A percentile compares a stretch with the other conserved stretches of the same genome.
Evolutionary conservation across 2,797 vertebrate species (phyloP).

Genomic region (Euphonia xanthogaster): DNA sequence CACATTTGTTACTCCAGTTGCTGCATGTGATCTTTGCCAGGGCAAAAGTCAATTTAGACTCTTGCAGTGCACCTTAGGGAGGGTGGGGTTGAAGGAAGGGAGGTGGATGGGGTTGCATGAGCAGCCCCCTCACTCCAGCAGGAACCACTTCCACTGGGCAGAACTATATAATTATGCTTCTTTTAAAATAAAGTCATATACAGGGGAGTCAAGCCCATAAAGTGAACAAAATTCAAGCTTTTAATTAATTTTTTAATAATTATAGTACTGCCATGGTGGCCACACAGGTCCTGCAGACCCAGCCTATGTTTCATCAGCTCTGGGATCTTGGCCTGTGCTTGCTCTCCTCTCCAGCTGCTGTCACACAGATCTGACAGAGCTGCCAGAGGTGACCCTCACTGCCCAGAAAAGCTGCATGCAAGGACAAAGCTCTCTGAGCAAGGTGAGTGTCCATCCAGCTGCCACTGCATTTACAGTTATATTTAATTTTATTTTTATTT

Average conservation of each 20-base stretch:
- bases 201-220: not conserved
- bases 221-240: not conserved
- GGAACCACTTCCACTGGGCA: not conserved
- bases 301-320: not conserved
- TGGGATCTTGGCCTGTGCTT: not conserved
- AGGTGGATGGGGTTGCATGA: accelerated
- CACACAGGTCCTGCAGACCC: not conserved
- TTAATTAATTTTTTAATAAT: not conserved
- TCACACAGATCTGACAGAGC: not conserved
- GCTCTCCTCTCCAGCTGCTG: not conserved
- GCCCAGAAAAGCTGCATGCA: not conserved
- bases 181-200: accelerated
- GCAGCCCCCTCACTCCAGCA: not conserved
- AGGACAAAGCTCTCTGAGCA: not conserved
- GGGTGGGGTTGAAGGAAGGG: not conserved
- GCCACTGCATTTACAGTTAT: accelerated
- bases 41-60: not conserved
- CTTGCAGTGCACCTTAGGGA: not conserved
- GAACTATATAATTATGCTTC: not conserved
- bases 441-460: not conserved
- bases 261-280: not conserved
- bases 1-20: conserved; percentile 29
- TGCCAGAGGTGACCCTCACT: not conserved
- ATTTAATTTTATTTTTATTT: not conserved
- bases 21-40: not conserved